Evolutionary conservation across 2,888 invertebrate genomes (phyloP).

Genomic region (Tiliacea citrago): DNA sequence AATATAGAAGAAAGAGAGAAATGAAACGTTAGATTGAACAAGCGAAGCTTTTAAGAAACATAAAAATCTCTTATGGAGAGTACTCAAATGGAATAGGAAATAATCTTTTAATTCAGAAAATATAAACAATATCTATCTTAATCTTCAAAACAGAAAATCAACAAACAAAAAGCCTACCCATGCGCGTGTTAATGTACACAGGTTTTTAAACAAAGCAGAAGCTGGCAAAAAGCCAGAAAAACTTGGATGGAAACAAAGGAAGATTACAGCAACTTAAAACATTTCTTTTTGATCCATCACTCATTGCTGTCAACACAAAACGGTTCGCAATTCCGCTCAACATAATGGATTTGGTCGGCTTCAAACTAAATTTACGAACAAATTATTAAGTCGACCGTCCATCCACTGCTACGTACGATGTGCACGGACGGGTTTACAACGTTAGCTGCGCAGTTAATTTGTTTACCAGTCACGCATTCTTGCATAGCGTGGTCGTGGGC

Average conservation of each 20-base stretch:
- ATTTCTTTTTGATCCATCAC: conserved; percentile 51
- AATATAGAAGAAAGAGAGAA: background rate
- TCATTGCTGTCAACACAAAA: conserved; percentile 47
- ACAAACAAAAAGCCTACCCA: background rate
- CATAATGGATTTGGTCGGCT: conserved; percentile 35
- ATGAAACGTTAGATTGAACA: background rate
- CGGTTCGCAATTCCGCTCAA: conserved; percentile 31
- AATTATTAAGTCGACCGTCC: conserved; percentile 42
- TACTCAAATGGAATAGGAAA: background rate
- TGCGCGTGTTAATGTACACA: conserved; percentile 13
- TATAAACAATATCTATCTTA: no score
- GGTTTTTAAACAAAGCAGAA: conserved; percentile 36
- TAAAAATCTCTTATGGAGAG: no score
- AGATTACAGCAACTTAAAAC: conserved; percentile 47
- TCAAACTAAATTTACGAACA: conserved; percentile 53
- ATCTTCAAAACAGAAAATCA: background rate
- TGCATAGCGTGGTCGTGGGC: background rate
- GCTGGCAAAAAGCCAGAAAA: conserved; percentile 30
- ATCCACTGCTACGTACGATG: background rate
- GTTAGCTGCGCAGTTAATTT: background rate
- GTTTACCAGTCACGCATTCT: background rate
- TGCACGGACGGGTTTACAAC: background rate
- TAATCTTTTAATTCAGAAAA: background rate
- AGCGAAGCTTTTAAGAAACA: background rate
- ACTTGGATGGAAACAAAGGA: conserved; percentile 33